phyloP scores from a whole-genome alignment of 2,113 vertebrate genomes.

The Ctenomys sociabilis region DNA sequence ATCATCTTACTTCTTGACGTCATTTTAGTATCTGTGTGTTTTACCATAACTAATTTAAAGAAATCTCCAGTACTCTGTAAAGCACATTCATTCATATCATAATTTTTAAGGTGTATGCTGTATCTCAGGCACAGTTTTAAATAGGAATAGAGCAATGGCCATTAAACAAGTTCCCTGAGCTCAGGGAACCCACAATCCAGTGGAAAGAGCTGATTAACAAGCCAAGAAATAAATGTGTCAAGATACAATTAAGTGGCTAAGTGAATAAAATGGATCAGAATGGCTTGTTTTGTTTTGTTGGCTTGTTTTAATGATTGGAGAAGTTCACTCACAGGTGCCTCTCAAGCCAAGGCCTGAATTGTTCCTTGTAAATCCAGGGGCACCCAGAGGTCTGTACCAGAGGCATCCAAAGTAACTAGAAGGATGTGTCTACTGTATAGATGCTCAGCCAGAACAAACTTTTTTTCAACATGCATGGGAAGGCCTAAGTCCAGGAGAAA shows the following conservation, averaged over 20 bases:
- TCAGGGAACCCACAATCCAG: neutral
- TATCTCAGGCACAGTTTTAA: neutral
- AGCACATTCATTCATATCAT: neutral
- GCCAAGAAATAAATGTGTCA: neutral
- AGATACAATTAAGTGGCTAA: neutral
- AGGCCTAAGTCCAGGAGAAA: constrained; percentile 55
- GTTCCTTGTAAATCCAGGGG: neutral
- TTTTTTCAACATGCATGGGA: constrained; percentile 55
- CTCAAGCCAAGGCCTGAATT: neutral
- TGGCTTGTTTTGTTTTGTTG: neutral
- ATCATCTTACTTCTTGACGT: neutral
- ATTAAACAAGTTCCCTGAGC: neutral
- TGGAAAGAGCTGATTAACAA: neutral
- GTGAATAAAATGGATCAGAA: neutral
- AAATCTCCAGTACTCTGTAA: neutral
- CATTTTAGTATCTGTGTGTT: neutral
- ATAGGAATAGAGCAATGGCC: neutral
- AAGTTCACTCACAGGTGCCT: neutral
- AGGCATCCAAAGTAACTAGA: neutral
- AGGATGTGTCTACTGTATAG: neutral
- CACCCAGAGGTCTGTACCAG: neutral
- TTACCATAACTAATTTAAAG: neutral
- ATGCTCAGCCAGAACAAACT: constrained; percentile 40
- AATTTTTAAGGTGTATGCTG: neutral
- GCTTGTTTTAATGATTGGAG: neutral